Evolutionary conservation across 2,113 vertebrate species (phyloP).

Genomic region (Cebus imitator): DNA sequence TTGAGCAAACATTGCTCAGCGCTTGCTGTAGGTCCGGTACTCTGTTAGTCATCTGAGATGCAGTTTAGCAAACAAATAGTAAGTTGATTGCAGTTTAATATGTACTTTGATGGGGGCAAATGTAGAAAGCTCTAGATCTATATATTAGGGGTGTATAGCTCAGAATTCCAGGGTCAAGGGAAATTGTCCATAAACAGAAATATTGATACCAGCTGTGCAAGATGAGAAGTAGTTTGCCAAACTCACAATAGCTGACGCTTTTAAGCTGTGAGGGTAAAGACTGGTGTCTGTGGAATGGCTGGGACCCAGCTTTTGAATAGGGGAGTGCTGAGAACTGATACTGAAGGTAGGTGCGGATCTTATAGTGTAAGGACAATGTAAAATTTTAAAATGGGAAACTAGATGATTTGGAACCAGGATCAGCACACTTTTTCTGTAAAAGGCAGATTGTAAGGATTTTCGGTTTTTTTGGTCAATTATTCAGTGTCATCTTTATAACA

Average conservation of each 20-base stretch:
- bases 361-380: neutral
- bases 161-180: neutral
- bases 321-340: neutral
- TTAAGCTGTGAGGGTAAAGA: neutral
- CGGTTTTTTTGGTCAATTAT: neutral
- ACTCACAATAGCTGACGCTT: neutral
- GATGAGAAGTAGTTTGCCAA: neutral
- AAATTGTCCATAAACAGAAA: neutral
- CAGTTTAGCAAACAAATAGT: neutral
- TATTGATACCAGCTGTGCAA: neutral
- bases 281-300: fast-evolving
- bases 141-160: neutral
- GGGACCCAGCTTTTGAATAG: neutral
- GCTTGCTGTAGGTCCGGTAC: neutral
- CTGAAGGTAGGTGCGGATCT: neutral
- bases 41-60: neutral
- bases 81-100: neutral
- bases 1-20: neutral
- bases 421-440: neutral
- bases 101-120: neutral
- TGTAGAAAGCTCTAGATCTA: neutral
- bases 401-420: neutral
- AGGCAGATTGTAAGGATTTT: neutral
- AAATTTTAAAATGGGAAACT: neutral
- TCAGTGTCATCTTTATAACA: neutral